These are phyloP conservation scores for Amphilophus citrinellus DNA, from an alignment of 2,113 vertebrate genomes.

Conservation along the genomic window DNA sequence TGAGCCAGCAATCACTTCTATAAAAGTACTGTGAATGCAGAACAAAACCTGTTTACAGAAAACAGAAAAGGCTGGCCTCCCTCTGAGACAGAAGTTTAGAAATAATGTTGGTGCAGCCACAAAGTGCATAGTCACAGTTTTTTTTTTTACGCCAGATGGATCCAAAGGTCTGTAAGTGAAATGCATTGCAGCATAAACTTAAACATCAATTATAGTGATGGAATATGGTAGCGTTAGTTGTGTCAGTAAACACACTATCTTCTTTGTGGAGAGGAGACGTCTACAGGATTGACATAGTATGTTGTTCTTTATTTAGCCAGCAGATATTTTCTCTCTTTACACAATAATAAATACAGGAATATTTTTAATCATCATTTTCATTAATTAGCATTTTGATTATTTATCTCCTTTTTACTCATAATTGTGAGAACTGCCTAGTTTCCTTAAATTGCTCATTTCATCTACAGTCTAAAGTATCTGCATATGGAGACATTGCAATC, in stretches of 20 bases:
- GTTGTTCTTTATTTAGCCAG: not conserved
- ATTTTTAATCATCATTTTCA: not conserved
- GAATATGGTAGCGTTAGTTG: constrained; percentile 24
- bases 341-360: not conserved
- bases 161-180: constrained; percentile 54
- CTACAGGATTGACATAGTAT: not conserved
- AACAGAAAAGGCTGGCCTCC: constrained; percentile 29
- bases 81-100: constrained; percentile 31
- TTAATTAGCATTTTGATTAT: constrained; percentile 2
- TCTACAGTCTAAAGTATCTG: not conserved
- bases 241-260: constrained; percentile 32
- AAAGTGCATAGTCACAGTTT: constrained; percentile 56
- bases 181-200: constrained; percentile 61
- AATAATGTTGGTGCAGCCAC: constrained; percentile 39
- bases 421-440: not conserved
- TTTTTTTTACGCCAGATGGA: constrained; percentile 30
- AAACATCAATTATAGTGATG: constrained; percentile 57
- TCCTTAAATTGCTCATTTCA: not conserved
- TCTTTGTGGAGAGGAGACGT: constrained; percentile 15
- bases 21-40: not conserved
- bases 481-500: not conserved
- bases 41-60: constrained; percentile 13
- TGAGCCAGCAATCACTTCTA: not conserved
- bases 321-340: not conserved
- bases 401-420: not conserved